Percentiles rank a stretch among this genome's conserved stretches.
phyloP scores from a whole-genome alignment of 2,113 vertebrate genomes.

The Ornithorhynchus anatinus region DNA sequence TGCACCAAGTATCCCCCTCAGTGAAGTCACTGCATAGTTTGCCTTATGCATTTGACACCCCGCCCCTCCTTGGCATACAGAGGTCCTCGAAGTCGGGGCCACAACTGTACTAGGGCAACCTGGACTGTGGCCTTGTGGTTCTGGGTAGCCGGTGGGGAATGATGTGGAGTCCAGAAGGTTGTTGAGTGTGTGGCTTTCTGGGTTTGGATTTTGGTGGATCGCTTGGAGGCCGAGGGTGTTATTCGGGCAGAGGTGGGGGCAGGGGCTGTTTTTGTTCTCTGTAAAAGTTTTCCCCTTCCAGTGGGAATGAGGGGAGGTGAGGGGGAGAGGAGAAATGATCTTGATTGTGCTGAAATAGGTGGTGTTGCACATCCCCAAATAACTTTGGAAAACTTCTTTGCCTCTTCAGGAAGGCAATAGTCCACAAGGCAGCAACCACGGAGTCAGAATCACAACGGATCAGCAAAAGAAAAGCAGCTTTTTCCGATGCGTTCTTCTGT shows the following conservation, averaged over 20 bases:
- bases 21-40: no score
- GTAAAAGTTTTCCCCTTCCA: background rate
- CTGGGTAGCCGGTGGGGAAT: background rate
- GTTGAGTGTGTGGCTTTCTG: rapidly evolving
- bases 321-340: rapidly evolving
- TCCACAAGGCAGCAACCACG: slow-evolving; percentile 88
- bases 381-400: slow-evolving; percentile 27
- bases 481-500: slow-evolving; percentile 93
- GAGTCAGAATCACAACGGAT: slow-evolving; percentile 91
- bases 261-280: no score
- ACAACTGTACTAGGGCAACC: rapidly evolving
- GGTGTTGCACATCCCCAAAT: background rate
- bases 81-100: rapidly evolving
- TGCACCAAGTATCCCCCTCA: no score
- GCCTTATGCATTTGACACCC: no score
- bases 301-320: background rate
- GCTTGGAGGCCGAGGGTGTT: background rate
- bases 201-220: no score
- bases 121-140: rapidly evolving
- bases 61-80: no score
- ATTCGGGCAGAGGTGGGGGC: no score
- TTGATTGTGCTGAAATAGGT: background rate
- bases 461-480: slow-evolving; percentile 95
- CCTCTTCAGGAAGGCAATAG: slow-evolving; percentile 88
- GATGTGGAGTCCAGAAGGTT: no score